Conservation (phyloP, 2,888 invertebrate genomes). For the Euphydryas editha region DNA sequence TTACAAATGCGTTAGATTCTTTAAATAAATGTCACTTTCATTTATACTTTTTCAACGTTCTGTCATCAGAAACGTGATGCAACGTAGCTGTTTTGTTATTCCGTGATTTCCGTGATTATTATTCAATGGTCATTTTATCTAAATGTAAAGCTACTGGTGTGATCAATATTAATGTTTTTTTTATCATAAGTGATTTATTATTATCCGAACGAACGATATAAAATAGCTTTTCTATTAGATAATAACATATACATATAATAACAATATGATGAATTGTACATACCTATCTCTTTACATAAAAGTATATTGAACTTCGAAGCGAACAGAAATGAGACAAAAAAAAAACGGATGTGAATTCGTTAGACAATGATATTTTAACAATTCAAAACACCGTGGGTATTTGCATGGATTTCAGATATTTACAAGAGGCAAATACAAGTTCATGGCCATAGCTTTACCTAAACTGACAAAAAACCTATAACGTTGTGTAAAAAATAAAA, state of each 20-base stretch:
- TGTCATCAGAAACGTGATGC: constrained; percentile 25
- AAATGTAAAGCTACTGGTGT: background rate
- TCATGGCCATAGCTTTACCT: constrained; percentile 18
- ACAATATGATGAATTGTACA: background rate
- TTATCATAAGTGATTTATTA: no score
- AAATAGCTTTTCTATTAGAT: no score
- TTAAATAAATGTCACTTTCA: constrained; percentile 17
- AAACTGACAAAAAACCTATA: background rate
- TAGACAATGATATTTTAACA: constrained; percentile 30
- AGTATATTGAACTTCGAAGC: constrained; percentile 29
- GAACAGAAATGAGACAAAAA: constrained; percentile 29
- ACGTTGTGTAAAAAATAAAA: no score
- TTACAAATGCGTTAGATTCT: constrained; percentile 43
- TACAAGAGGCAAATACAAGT: constrained; percentile 11
- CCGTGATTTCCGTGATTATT: constrained; percentile 6
- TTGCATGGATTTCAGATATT: constrained; percentile 22
- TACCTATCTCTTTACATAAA: constrained; percentile 12
- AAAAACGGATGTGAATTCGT: constrained; percentile 33
- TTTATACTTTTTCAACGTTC: constrained; percentile 9
- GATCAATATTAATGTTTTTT: no score
- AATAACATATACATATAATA: no score
- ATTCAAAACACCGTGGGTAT: constrained; percentile 32
- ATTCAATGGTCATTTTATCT: background rate
- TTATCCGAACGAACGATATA: no score
- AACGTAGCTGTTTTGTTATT: constrained; percentile 9